Base-by-base conservation (phyloP, 2,113 vertebrate species). In the Rhegmatorhina hoffmannsi region DNA sequence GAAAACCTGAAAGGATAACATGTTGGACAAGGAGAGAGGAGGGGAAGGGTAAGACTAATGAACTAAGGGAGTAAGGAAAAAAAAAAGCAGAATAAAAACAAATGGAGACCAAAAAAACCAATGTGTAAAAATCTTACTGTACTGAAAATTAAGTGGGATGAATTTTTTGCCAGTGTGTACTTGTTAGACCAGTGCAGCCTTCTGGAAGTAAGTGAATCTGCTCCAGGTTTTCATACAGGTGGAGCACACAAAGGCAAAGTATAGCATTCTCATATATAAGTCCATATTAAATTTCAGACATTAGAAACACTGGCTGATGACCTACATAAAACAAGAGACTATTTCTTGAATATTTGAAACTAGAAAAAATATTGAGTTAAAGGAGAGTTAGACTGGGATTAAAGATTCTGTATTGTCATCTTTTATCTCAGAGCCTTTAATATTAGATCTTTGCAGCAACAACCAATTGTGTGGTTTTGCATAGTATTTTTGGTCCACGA, bases 1-100 rank as follows among this genome's bases (percentile, higher is more conserved):
- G 50, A 62, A 68, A 86, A 66, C 4, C 38, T 70, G 59, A 63
- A 66, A 88, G 58, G 40, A 69, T 6, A 31, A 29, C 0, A 0
- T 8, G 29, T 26, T 28, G 38, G 34, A 68, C 10, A 60, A 74
- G 40, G 33, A 53, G 23, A 55, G 12, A 80, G 19, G 67, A 94
- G 31, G 33, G 50, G 74, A 69, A 81, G 16, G 6, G 21, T 43
- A 21, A 68, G 40, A 25, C 25, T 69, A 66, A 86, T 20, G 55
- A 66, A 66, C 24, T 0, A 6, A 72, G 14, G 8, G 24, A 47
- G 26, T 6, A 25, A 17, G 29, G 1, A 0, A 5, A 34, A 50
- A 25, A 50, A 50, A 50, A 23, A 9, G 3, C 8, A 75, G 17
- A 85, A 19, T 60, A 85, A 91, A 66, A 16, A 13, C 58, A 83